These are phyloP conservation scores for Allygus modestus DNA, from an alignment of 2,888 invertebrate genomes.

Conservation along the genomic window DNA sequence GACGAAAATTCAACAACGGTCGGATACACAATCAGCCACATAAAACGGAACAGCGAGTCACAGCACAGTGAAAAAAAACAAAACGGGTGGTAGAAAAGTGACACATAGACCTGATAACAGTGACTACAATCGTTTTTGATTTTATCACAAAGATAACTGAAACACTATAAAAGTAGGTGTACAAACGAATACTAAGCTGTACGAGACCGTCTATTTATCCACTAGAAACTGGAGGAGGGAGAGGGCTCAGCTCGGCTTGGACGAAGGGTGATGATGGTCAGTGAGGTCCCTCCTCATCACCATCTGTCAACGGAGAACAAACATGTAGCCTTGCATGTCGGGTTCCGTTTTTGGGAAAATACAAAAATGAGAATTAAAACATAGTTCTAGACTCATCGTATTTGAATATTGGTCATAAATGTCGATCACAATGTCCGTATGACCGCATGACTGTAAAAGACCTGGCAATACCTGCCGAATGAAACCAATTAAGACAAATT, in stretches of 20 bases:
- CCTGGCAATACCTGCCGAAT: too few species aligned
- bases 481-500: too few species aligned
- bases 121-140: slow-evolving; percentile 17
- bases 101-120: neutral
- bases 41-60: neutral
- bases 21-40: neutral
- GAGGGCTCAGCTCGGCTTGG: slow-evolving; percentile 63
- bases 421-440: too few species aligned
- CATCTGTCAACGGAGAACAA: slow-evolving; percentile 63
- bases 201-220: neutral
- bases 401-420: too few species aligned
- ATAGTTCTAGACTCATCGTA: too few species aligned
- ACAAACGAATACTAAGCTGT: slow-evolving; percentile 10
- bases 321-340: neutral
- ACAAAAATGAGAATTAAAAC: too few species aligned
- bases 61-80: slow-evolving; percentile 4
- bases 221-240: slow-evolving; percentile 17
- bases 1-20: neutral
- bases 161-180: neutral
- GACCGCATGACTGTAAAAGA: too few species aligned
- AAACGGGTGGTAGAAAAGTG: too few species aligned
- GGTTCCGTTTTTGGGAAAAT: slow-evolving; percentile 9
- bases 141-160: slow-evolving; percentile 21
- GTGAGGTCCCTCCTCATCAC: slow-evolving; percentile 67
- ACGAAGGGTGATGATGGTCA: slow-evolving; percentile 64